Percentiles rank a stretch among this genome's conserved stretches.
phyloP scores from a whole-genome alignment of 2,113 vertebrate genomes.

The Coracopsis vasa region DNA sequence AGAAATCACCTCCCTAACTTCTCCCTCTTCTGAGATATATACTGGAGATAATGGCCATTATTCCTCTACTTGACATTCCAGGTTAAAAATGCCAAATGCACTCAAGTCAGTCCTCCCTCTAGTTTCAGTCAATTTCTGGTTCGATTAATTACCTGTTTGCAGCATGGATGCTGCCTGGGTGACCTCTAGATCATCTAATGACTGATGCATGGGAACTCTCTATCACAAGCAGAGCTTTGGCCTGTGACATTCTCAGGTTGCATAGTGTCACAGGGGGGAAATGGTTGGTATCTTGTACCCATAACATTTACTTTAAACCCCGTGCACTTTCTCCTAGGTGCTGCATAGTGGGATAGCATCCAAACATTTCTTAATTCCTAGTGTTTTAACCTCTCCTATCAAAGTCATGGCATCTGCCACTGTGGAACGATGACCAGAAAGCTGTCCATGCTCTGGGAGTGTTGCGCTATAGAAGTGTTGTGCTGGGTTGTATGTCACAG shows the following conservation, averaged over 20 bases:
- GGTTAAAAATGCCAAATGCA: conserved; percentile 11
- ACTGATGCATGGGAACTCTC: neutral
- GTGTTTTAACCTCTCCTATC: neutral
- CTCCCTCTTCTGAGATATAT: neutral
- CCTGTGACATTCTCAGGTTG: neutral
- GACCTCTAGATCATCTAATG: neutral
- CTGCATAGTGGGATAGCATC: neutral
- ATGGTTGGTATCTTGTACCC: neutral
- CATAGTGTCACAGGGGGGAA: neutral
- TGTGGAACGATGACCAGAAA: accelerated
- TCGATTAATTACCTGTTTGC: neutral
- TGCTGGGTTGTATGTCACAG: neutral
- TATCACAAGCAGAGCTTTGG: neutral
- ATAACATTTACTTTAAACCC: neutral
- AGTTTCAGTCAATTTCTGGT: neutral
- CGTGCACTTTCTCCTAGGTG: neutral
- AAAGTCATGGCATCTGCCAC: neutral
- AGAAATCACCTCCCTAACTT: conserved; percentile 6
- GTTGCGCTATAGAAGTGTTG: neutral
- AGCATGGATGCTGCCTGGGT: neutral
- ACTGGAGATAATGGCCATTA: neutral
- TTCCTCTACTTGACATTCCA: neutral
- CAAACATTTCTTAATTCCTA: neutral
- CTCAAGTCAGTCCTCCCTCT: neutral
- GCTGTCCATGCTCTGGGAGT: neutral